Conservation (phyloP, 2,113 vertebrate species). For the Lepus americanus region DNA sequence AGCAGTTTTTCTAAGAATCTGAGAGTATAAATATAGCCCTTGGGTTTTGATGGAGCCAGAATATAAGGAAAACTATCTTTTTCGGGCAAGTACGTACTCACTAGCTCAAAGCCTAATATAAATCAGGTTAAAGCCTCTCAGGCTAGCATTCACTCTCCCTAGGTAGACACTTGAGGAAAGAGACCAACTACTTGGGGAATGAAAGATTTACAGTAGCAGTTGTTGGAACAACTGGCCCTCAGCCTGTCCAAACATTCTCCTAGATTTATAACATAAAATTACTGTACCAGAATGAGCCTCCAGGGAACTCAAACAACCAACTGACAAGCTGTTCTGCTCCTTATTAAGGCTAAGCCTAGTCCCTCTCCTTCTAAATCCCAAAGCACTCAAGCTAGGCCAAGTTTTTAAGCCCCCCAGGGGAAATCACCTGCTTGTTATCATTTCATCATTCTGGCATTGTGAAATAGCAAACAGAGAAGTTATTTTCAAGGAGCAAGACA, state of each 20-base stretch:
- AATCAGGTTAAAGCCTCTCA: background rate
- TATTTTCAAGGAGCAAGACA: conserved; percentile 20
- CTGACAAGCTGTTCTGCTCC: conserved; percentile 52
- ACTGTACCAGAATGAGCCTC: conserved; percentile 28
- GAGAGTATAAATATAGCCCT: background rate
- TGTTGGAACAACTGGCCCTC: conserved; percentile 66
- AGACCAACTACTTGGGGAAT: conserved; percentile 51
- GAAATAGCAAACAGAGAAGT: background rate
- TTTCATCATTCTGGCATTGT: conserved; percentile 19
- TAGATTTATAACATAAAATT: conserved; percentile 66
- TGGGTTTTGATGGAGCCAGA: background rate
- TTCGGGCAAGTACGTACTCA: background rate
- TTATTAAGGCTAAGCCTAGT: background rate
- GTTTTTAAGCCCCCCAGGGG: background rate
- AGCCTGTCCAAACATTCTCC: conserved; percentile 65
- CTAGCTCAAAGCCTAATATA: conserved; percentile 56
- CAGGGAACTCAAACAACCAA: conserved; percentile 39
- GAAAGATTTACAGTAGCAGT: conserved; percentile 53
- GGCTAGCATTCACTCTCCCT: conserved; percentile 40
- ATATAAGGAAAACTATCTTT: background rate
- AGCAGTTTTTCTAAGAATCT: background rate
- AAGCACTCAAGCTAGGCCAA: conserved; percentile 59
- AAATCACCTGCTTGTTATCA: conserved; percentile 65
- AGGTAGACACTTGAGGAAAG: conserved; percentile 30
- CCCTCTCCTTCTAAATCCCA: conserved; percentile 43